Conservation (phyloP, 1,140 invertebrate species). For the Matsumurasca onukii region DNA sequence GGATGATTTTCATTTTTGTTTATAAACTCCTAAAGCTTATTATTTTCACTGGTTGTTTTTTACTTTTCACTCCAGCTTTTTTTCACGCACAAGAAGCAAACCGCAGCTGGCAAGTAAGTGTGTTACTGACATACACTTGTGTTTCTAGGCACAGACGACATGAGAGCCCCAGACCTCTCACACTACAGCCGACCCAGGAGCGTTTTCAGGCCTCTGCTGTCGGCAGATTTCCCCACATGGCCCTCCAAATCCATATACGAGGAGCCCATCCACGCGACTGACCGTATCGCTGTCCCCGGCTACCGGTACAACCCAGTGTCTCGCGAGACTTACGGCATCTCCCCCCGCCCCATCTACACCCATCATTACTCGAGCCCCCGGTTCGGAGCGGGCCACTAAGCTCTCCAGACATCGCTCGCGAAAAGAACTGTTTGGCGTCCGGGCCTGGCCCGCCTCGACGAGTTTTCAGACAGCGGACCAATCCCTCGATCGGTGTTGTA, state of each 20-base stretch:
- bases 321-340: slow-evolving; percentile 84
- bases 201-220: slow-evolving; percentile 59
- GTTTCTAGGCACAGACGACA: slow-evolving; percentile 78
- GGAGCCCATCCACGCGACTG: slow-evolving; percentile 72
- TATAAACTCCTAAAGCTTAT: too few species aligned
- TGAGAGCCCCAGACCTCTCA: slow-evolving; percentile 77
- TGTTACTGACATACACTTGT: neutral
- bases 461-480: neutral
- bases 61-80: too few species aligned
- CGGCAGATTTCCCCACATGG: slow-evolving; percentile 61
- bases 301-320: slow-evolving; percentile 87
- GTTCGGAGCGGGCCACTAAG: neutral
- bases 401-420: neutral
- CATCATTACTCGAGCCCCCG: slow-evolving; percentile 74
- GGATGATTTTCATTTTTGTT: too few species aligned
- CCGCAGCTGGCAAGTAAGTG: too few species aligned
- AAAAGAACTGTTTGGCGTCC: slow-evolving; percentile 16
- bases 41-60: too few species aligned
- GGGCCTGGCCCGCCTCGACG: neutral
- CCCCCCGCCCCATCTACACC: slow-evolving; percentile 79
- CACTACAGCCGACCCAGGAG: slow-evolving; percentile 65
- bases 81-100: too few species aligned
- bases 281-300: slow-evolving; percentile 79
- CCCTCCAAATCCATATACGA: slow-evolving; percentile 83
- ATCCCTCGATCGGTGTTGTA: too few species aligned